A percentile compares a stretch with the other conserved stretches of the same genome.
Evolutionary conservation across 2,888 invertebrate species (phyloP).

Genomic region (Drosophila atroscutellata): DNA sequence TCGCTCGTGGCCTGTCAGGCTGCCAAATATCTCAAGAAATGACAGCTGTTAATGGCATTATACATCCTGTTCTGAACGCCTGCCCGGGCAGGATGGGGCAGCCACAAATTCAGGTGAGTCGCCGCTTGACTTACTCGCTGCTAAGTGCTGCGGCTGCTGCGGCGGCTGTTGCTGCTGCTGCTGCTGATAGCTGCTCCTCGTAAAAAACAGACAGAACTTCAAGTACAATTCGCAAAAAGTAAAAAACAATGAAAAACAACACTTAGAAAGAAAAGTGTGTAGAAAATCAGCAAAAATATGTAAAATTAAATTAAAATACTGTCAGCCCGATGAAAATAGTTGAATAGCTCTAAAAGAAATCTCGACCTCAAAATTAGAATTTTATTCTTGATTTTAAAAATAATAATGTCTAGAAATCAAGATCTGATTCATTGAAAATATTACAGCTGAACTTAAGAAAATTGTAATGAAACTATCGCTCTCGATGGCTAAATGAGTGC

Average conservation of each 20-base stretch:
- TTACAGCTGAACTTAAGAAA: too few relatives aligned
- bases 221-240: neutral
- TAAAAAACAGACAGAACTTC: neutral
- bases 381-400: neutral
- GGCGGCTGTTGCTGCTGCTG: conserved; percentile 28
- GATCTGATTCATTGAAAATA: neutral
- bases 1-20: conserved; percentile 39
- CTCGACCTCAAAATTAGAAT: neutral
- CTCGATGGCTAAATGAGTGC: too few relatives aligned
- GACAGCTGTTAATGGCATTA: conserved; percentile 81
- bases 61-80: conserved; percentile 47
- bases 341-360: neutral
- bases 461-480: too few relatives aligned
- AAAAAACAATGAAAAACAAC: neutral
- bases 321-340: neutral
- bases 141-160: conserved; percentile 48
- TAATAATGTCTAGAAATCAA: neutral
- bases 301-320: neutral
- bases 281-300: neutral
- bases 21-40: conserved; percentile 77
- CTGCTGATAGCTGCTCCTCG: conserved; percentile 2
- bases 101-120: conserved; percentile 31
- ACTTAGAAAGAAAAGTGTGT: neutral
- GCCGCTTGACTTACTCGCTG: conserved; percentile 44
- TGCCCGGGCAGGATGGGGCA: neutral